Base-by-base conservation (phyloP, 1,140 invertebrate species). In the Neomicropteryx cornuta region DNA sequence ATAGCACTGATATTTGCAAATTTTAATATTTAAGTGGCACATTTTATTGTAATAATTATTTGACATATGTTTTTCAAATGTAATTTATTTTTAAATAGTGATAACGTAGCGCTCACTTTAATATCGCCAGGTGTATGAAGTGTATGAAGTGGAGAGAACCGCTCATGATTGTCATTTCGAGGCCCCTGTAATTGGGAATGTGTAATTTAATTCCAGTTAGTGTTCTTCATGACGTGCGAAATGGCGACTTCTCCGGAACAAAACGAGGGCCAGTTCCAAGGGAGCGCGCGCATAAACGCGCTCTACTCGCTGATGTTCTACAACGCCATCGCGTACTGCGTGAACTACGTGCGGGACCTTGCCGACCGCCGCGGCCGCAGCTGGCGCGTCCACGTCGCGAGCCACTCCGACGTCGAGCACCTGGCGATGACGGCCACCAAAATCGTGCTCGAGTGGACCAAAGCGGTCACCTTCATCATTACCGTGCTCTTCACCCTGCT, bases 221-320 rank as follows among this genome's bases (percentile, higher is more conserved):
- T 81, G 21, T 82, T 85, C 56, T 77, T 86, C 52, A 74, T 76
- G 20, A 66, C 81, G 34, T 83, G 80, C 49, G 82, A 85, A n/a
- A n/a, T n/a, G n/a, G n/a, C n/a, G n/a, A n/a, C n/a, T n/a, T n/a
- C n/a, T n/a, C n/a, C n/a, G n/a, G n/a, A n/a, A n/a, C n/a, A n/a
- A n/a, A n/a, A n/a, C n/a, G n/a, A n/a, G 46, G 63, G 72, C 2
- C 63, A 80, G 3, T 51, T 81, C 11, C 60, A 66, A 4, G 58
- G 58, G 1, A 68, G 76, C 27, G 76, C 81, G 38, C 60, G 68
- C 24, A 61, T 83, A 17, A 82, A 80, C 0, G 73, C 73, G 16
- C 67, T 87, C 6, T 87, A 87, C 54, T 79, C 80, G 0, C 61
- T 87, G 3, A 81, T 85, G 75, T 85, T 87, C 58, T 85, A 83